Percentiles rank a stretch among this genome's conserved stretches.
Conservation (phyloP, 2,888 invertebrate genomes). For the Alcis repandata region DNA sequence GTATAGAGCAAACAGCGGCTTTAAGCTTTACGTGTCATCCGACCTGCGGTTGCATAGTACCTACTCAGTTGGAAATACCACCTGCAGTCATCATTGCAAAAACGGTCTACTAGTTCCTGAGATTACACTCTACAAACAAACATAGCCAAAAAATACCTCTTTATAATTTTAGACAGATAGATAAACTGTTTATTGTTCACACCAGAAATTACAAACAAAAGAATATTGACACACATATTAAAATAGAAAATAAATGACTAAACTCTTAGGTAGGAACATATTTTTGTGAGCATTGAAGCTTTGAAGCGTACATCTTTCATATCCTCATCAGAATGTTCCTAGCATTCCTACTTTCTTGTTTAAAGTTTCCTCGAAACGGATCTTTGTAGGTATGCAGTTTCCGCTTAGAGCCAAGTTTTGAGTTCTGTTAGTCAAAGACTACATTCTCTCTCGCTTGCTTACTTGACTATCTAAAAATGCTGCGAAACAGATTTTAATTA, state of each 20-base stretch:
- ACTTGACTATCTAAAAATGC: constrained; percentile 50
- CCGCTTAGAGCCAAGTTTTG: constrained; percentile 57
- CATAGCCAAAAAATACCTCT: too few relatives aligned
- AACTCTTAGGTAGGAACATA: not conserved
- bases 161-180: too few relatives aligned
- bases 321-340: constrained; percentile 50
- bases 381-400: constrained; percentile 60
- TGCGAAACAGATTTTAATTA: not conserved
- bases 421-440: constrained; percentile 50
- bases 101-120: too few relatives aligned
- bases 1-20: too few relatives aligned
- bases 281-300: not conserved
- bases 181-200: too few relatives aligned
- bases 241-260: not conserved
- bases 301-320: constrained; percentile 7
- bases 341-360: constrained; percentile 50
- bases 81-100: too few relatives aligned
- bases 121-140: too few relatives aligned
- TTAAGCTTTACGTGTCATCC: too few relatives aligned
- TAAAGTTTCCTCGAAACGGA: constrained; percentile 55
- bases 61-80: too few relatives aligned
- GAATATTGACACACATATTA: too few relatives aligned
- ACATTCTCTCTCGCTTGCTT: constrained; percentile 54
- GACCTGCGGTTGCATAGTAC: too few relatives aligned
- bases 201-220: too few relatives aligned